Evolutionary conservation across 2,113 vertebrate species (phyloP).

Genomic region (Synodontis membranacea): DNA sequence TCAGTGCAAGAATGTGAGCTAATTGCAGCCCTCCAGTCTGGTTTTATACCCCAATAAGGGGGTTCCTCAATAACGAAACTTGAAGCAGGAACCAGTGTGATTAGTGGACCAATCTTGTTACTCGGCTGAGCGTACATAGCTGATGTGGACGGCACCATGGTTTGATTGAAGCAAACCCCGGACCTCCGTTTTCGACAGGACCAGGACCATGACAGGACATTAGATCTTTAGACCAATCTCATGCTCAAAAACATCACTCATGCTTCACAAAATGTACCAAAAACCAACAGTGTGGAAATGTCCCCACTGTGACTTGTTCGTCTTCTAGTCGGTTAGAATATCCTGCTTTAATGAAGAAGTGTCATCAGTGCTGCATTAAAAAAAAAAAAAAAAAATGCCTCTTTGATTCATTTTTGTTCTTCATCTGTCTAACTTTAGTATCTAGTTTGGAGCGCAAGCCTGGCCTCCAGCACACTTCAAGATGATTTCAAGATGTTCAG

Average conservation of each 20-base stretch:
- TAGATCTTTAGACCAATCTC: neutral
- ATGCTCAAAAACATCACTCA: neutral
- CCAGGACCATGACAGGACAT: neutral
- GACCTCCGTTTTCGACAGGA: neutral
- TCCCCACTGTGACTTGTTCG: neutral
- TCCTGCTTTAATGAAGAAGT: neutral
- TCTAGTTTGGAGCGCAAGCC: slow-evolving; percentile 6
- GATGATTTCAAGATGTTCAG: slow-evolving; percentile 37
- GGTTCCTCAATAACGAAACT: neutral
- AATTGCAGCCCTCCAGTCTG: neutral
- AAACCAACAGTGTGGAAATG: neutral
- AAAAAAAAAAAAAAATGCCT: neutral
- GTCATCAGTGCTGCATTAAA: neutral
- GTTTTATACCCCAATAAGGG: neutral
- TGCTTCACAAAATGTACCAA: neutral
- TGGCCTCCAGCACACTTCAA: neutral
- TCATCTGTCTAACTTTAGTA: slow-evolving; percentile 12
- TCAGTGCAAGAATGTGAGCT: neutral
- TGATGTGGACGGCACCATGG: neutral
- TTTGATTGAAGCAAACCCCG: neutral
- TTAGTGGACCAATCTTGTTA: neutral
- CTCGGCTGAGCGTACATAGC: neutral
- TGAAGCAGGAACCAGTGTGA: neutral
- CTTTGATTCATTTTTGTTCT: slow-evolving; percentile 8
- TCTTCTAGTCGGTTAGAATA: slow-evolving; percentile 2